Percentiles rank a stretch among this genome's conserved stretches.
Conservation (phyloP, 2,888 invertebrate species). For the Volucella inanis region DNA sequence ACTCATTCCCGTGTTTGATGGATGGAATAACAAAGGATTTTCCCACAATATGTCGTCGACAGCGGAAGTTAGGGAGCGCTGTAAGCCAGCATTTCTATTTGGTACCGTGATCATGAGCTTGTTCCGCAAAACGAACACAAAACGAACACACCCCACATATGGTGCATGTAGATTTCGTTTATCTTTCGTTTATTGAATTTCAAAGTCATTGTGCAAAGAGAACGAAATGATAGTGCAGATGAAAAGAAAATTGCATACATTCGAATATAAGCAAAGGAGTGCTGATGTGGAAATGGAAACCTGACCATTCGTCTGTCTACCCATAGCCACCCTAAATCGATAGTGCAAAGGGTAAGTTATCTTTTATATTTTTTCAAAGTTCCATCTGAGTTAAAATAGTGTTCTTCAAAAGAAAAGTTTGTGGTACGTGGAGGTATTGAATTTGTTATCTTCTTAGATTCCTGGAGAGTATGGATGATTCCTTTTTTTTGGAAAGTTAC, state of each 20-base stretch:
- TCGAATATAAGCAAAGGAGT: no score
- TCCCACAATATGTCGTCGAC: conserved; percentile 46
- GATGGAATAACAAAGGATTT: conserved; percentile 58
- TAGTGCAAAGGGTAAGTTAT: no score
- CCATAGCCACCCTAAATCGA: no score
- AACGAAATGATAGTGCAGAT: neutral
- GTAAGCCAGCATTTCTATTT: conserved; percentile 5
- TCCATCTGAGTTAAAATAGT: no score
- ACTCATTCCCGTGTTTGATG: conserved; percentile 45
- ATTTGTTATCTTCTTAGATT: no score
- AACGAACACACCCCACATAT: conserved; percentile 10
- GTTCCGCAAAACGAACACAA: conserved; percentile 2
- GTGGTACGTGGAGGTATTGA: no score
- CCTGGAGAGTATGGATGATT: no score
- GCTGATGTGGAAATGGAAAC: no score
- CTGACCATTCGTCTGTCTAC: no score
- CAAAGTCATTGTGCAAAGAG: conserved; percentile 45
- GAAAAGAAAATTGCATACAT: conserved; percentile 1
- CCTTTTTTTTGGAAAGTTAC: no score
- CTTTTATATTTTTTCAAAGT: no score
- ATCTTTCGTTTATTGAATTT: conserved; percentile 70
- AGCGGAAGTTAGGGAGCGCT: conserved; percentile 18
- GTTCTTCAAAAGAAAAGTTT: no score
- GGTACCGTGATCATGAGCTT: conserved; percentile 40
- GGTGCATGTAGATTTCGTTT: conserved; percentile 64